These are phyloP conservation scores for Myrmecophaga tridactyla DNA, from an alignment of 2,113 vertebrate species.

Conservation along the genomic window DNA sequence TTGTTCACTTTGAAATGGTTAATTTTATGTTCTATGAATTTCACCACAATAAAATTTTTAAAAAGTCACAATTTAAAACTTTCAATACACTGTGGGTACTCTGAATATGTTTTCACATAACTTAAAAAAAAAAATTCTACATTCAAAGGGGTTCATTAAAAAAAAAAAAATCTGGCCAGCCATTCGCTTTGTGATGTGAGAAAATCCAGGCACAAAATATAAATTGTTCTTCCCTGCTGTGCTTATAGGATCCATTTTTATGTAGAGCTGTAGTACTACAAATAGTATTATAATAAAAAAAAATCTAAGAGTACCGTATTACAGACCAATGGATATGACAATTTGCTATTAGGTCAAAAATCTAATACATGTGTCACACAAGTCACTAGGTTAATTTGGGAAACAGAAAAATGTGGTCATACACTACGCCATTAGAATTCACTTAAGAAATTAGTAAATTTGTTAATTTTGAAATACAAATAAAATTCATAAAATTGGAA, in stretches of 20 bases:
- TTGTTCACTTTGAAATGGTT: too few species aligned
- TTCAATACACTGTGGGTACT: neutral
- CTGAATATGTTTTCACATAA: conserved; percentile 45
- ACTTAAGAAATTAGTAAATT: conserved; percentile 17
- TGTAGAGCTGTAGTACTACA: neutral
- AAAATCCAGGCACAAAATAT: neutral
- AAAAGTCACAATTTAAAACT: neutral
- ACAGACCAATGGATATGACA: neutral
- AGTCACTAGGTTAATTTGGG: conserved; percentile 18
- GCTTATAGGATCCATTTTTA: neutral
- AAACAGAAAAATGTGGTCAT: conserved; percentile 49
- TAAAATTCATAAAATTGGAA: conserved; percentile 57
- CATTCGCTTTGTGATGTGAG: neutral
- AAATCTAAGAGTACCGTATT: neutral
- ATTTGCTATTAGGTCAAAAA: neutral
- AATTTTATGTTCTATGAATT: too few species aligned
- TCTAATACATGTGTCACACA: neutral
- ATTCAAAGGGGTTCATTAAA: neutral
- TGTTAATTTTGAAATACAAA: conserved; percentile 53
- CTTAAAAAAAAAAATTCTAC: conserved; percentile 26
- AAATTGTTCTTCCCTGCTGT: neutral
- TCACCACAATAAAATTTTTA: too few species aligned
- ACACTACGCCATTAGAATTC: conserved; percentile 3
- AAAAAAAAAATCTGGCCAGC: neutral
- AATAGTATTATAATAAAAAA: neutral